phyloP scores from a whole-genome alignment of 2,888 invertebrate genomes.

The Polymixis lichenea region DNA sequence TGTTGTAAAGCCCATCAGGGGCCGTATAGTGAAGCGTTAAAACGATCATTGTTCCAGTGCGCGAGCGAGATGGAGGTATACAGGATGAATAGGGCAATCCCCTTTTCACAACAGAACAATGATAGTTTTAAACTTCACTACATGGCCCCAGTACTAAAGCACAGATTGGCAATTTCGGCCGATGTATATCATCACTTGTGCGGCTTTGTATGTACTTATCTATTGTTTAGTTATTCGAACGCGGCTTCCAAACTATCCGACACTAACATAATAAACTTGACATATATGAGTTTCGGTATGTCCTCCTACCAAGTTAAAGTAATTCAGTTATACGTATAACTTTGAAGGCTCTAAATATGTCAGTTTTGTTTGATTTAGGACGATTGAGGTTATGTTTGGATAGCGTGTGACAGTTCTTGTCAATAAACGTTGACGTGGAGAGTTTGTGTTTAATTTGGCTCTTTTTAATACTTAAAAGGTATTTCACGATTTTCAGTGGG shows the following conservation, averaged over 20 bases:
- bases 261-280: conserved; percentile 70
- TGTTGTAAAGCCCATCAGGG: not conserved
- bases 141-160: conserved; percentile 28
- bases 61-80: not conserved
- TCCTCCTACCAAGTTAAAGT: conserved; percentile 44
- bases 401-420: conserved; percentile 30
- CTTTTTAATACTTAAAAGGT: not conserved
- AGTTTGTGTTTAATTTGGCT: conserved; percentile 12
- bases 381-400: conserved; percentile 39
- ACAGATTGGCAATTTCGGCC: conserved; percentile 59
- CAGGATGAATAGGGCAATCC: conserved; percentile 31
- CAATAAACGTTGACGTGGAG: conserved; percentile 12
- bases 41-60: conserved; percentile 8
- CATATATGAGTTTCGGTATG: conserved; percentile 64
- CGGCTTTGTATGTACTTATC: conserved; percentile 57
- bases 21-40: conserved; percentile 5
- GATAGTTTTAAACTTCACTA: conserved; percentile 32
- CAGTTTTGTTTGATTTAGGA: conserved; percentile 55
- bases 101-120: conserved; percentile 40
- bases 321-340: conserved; percentile 61
- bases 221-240: conserved; percentile 46
- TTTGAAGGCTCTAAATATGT: conserved; percentile 51
- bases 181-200: conserved; percentile 61
- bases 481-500: not conserved
- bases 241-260: conserved; percentile 63